Base-by-base conservation (phyloP, 2,888 invertebrate species). In the Eudemis profundana region DNA sequence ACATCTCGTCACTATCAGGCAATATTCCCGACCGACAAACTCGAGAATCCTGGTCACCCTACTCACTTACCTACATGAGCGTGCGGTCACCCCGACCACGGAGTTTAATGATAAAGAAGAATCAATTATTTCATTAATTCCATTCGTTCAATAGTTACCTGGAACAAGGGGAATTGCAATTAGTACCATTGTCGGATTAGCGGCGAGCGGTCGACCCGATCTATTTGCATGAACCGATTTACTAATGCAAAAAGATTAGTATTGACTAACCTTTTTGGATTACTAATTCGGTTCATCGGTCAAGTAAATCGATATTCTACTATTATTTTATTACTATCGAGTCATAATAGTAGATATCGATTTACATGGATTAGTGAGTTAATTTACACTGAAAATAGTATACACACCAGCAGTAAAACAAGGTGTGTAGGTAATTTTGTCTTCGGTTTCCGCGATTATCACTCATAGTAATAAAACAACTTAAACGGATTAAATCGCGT, bases 71-170 rank as follows among this genome's bases (percentile, higher is more conserved):
- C 33, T 49, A 49, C 47, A 14, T 23, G 40, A 38, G 33, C 50
- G 4, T 57, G 42, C 57, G 56, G 57, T 59, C 50, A 64, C 36
- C 15, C 33, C 17, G 15, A 62, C 62, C 62, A 19, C 54, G 29
- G 5, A 7, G 50, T 50, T 50, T 50, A 40, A 19, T 12, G 21
- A 60, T 47, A 47, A 49, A 60, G 57, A 57, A 14, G 8, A 14
- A 60, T 60, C n/a, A 23, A 40, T 42, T 50, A 47, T 36, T 59
- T 57, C 23, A 36, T 23, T 33, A 15, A 56, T 56, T 61, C 2
- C 33, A 57, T 36, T 27, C 54, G 46, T 33, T 27, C 44, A 47
- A 47, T 54, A 47, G 19, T 54, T 64, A 64, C 64, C 64, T 64
- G 64, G 5, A 64, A 64, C 57, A 64, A 46, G 50, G 36, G 44